Base-by-base conservation (phyloP, 2,888 invertebrate species). In the Muscina levida region DNA sequence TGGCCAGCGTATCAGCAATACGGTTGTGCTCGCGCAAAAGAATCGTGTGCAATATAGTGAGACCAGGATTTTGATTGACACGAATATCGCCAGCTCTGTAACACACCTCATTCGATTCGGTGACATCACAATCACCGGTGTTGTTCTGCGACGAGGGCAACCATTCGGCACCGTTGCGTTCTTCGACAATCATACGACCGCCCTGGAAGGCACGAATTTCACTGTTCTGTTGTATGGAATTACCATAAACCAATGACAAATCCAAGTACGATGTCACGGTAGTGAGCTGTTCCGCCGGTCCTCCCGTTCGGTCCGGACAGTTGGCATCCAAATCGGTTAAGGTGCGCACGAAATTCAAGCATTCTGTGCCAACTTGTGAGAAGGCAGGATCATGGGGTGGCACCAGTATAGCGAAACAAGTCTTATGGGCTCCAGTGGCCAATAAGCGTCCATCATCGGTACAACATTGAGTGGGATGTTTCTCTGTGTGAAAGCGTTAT, bases 211-310 rank as follows among this genome's bases (percentile, higher is more conserved):
- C 92, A 6, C 97, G 92, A 19, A 97, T 91, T 24, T 93, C 93
- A 8, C 92, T 91, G 15, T 94, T 93, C 81, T 94, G 93, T 44
- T 92, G 91, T 13, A 92, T 92, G 2, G 92, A 94, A 80, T 94
- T 95, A 0, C 97, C 97, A 86, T 97, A 97, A 1, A 97, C 94
- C 39, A 95, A 89, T 0, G 97, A 97, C 2, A 95, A 91, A 77
- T 97, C 97, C 92, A 97, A 91, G 85, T 86, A 90, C 1, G 89
- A 82, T 6, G 90, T 89, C 17, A 90, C 90, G 5, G 86, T 86
- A 56, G 89, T 88, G 88, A 95, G 92, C 91, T 95, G 95, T 90
- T 95, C 94, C 2, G 94, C 94, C 77, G 92, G 91, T 1, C 88
- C 87, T 1, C 85, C 84, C 56, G 89, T 87, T 59, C 90, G 90